Evolutionary conservation across 1,140 invertebrate species (phyloP).

Genomic region (Eurosta solidaginis): DNA sequence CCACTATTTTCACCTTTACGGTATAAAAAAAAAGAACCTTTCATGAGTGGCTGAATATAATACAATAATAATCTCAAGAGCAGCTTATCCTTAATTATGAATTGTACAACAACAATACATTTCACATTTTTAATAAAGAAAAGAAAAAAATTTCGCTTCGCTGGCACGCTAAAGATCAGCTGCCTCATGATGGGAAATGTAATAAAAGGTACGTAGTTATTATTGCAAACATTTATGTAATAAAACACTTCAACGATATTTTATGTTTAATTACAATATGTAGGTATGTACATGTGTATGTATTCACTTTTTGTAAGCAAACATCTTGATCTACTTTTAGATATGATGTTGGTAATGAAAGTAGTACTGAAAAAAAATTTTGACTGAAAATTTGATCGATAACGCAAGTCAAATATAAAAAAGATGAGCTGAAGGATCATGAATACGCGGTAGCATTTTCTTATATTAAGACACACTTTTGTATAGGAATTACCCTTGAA

Average conservation of each 20-base stretch:
- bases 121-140: not conserved
- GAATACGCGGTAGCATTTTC: not conserved
- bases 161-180: conserved; percentile 16
- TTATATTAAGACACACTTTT: not conserved
- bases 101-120: not conserved
- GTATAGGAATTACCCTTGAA: conserved; percentile 7
- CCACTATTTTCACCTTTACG: conserved; percentile 8
- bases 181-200: not conserved
- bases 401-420: not conserved
- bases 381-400: conserved; percentile 17
- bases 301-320: too few relatives aligned
- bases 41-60: not conserved
- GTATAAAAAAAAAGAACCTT: not conserved
- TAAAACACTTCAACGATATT: not conserved
- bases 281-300: too few relatives aligned
- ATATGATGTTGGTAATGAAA: not conserved
- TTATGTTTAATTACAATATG: not conserved
- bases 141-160: not conserved
- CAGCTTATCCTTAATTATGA: conserved; percentile 19
- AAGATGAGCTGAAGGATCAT: not conserved
- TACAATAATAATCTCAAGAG: not conserved
- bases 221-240: not conserved
- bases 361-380: not conserved
- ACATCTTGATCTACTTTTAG: conserved; percentile 16
- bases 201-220: not conserved